A percentile compares a stretch with the other conserved stretches of the same genome.
Conservation (phyloP, 2,888 invertebrate species). For the Pandemis cinnamomeana region DNA sequence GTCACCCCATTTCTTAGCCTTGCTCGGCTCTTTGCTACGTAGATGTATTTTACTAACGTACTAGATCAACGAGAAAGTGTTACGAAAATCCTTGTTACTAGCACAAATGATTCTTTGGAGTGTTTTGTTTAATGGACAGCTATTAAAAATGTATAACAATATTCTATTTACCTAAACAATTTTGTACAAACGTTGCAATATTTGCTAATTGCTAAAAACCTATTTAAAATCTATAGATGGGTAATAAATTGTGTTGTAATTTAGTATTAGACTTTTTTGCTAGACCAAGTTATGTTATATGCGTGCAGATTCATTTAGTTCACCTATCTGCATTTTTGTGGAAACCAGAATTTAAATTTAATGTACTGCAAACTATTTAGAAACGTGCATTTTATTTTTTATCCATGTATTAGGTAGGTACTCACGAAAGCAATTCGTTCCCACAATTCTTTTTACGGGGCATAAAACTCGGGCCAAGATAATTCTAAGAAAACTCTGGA, state of each 20-base stretch:
- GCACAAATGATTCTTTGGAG: background rate
- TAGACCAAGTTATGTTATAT: too few species aligned
- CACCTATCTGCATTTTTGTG: too few species aligned
- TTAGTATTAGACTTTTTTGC: too few species aligned
- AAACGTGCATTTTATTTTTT: background rate
- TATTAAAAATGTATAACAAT: too few species aligned
- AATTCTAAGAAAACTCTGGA: slow-evolving; percentile 49
- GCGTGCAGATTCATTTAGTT: too few species aligned
- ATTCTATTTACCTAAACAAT: too few species aligned
- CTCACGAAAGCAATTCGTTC: background rate
- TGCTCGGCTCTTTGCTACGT: slow-evolving; percentile 46
- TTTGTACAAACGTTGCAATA: too few species aligned
- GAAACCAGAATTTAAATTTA: too few species aligned
- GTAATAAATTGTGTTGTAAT: too few species aligned
- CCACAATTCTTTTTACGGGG: slow-evolving; percentile 11
- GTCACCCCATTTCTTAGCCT: slow-evolving; percentile 57
- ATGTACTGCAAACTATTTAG: too few species aligned
- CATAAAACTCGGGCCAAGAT: slow-evolving; percentile 43
- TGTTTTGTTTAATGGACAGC: background rate
- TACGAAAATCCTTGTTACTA: background rate
- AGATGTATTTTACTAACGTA: slow-evolving; percentile 24
- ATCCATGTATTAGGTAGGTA: background rate
- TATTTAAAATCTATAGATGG: too few species aligned
- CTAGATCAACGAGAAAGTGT: slow-evolving; percentile 9
- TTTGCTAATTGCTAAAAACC: too few species aligned